phyloP scores from a whole-genome alignment of 2,888 invertebrate species.

The Phalangium opilio region DNA sequence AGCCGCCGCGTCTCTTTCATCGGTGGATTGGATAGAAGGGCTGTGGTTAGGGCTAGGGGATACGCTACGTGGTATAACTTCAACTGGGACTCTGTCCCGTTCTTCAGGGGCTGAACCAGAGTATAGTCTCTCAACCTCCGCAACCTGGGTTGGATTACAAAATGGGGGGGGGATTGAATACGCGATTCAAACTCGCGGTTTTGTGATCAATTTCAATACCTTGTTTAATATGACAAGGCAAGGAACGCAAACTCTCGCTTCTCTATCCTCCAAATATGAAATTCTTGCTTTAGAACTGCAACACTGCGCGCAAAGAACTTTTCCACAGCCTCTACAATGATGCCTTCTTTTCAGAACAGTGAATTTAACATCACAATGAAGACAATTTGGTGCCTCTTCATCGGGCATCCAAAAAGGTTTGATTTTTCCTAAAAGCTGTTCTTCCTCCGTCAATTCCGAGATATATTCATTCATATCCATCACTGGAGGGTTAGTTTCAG shows the following conservation, averaged over 20 bases:
- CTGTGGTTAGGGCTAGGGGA: no score
- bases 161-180: no score
- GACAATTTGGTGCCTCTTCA: conserved; percentile 57
- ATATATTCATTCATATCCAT: no score
- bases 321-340: conserved; percentile 47
- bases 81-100: conserved; percentile 9
- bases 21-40: no score
- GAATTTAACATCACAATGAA: conserved; percentile 65
- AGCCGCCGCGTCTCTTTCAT: no score
- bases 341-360: conserved; percentile 60
- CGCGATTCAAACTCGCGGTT: neutral
- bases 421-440: conserved; percentile 44
- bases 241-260: conserved; percentile 58
- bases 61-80: conserved; percentile 8
- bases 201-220: neutral
- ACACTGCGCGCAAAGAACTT: conserved; percentile 51
- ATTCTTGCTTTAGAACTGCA: conserved; percentile 54
- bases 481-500: no score
- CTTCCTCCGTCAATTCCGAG: neutral
- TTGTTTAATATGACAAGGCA: conserved; percentile 35
- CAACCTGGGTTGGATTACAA: no score
- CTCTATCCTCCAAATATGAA: conserved; percentile 54
- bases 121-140: no score
- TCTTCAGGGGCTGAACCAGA: no score
- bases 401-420: conserved; percentile 80